Conservation (phyloP, 2,113 vertebrate species). For the Hemichromis elongatus region DNA sequence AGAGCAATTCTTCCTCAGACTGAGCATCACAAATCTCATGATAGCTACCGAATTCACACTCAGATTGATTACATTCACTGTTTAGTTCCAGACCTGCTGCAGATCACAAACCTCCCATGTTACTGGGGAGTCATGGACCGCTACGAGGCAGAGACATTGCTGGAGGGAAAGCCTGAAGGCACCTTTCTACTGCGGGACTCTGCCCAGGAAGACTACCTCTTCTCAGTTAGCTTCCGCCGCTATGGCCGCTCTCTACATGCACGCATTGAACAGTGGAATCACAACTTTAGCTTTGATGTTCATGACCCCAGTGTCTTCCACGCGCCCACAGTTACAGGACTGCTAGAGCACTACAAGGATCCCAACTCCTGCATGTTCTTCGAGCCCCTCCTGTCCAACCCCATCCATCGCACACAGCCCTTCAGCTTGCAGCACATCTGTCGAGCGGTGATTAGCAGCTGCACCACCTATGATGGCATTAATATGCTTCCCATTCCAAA, state of each 20-base stretch:
- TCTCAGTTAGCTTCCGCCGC: slow-evolving; percentile 83
- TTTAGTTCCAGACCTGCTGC: slow-evolving; percentile 78
- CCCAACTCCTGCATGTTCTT: slow-evolving; percentile 86
- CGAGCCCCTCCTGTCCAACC: slow-evolving; percentile 79
- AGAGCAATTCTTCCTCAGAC: slow-evolving; percentile 8
- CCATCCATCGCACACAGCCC: slow-evolving; percentile 74
- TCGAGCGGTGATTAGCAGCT: slow-evolving; percentile 74
- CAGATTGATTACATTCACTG: slow-evolving; percentile 83
- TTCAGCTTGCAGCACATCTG: slow-evolving; percentile 80
- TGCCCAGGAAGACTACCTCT: slow-evolving; percentile 83
- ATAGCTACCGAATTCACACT: slow-evolving; percentile 74
- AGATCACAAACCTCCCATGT: slow-evolving; percentile 76
- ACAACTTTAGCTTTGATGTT: slow-evolving; percentile 84
- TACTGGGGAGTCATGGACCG: slow-evolving; percentile 86
- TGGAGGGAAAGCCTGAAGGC: slow-evolving; percentile 80
- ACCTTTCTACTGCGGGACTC: slow-evolving; percentile 83
- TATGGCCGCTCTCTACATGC: slow-evolving; percentile 81
- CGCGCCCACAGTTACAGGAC: slow-evolving; percentile 73
- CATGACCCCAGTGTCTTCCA: slow-evolving; percentile 83
- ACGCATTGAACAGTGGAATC: slow-evolving; percentile 83
- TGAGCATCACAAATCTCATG: slow-evolving; percentile 48
- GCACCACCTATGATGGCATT: slow-evolving; percentile 79
- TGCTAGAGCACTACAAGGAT: slow-evolving; percentile 83
- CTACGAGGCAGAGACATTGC: slow-evolving; percentile 77
- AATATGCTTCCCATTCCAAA: slow-evolving; percentile 76